Base-by-base conservation (phyloP, 1,140 invertebrate species). In the Drosophila suzukii region DNA sequence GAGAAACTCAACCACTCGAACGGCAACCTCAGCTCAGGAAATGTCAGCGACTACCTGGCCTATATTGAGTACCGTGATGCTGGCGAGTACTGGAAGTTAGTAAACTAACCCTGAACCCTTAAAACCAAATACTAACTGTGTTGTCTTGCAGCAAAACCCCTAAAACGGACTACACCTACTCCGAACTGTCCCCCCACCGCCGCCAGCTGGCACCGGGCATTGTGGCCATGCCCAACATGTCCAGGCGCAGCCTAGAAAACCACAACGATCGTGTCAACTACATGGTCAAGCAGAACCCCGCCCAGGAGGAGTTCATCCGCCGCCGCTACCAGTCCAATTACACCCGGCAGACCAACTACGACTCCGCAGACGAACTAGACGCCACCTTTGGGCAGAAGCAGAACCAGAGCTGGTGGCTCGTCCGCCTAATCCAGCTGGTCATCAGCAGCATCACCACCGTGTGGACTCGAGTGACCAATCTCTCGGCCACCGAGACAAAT, bases 151-250 rank as follows among this genome's bases (percentile, higher is more conserved):
- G 95, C 88, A 95, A 95, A 88, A 96, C 96, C 79, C 96, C 96
- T 6, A 97, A 96, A 93, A 97, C 96, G 71, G 96, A 97, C 92
- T 97, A 96, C 92, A 97, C 96, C 6, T 97, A 97, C 92, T 96
- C 96, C 0, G 93, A 93, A 43, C 90, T 94, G 41, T 96, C 96
- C n/a, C 94, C 94, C 68, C 96, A 95, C 93, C 94, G 96, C 17
- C 95, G 96, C 67, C 96, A 96, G 92, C 93, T 97, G 62, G 96
- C 95, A 0, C 96, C 96, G 4, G 96, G 96, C 20, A 94, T 96
- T 63, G 93, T 96, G 62, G 95, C 95, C 17, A 96, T 96, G 93
- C 96, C 96, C 2, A 97, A 97, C 90, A 97, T 97, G 96, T 96
- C 96, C 0, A 94, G 96, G 13, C 93, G 94, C 50, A 95, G 95